Base-by-base conservation (phyloP, 1,140 invertebrate genomes). In the Apis laboriosa region DNA sequence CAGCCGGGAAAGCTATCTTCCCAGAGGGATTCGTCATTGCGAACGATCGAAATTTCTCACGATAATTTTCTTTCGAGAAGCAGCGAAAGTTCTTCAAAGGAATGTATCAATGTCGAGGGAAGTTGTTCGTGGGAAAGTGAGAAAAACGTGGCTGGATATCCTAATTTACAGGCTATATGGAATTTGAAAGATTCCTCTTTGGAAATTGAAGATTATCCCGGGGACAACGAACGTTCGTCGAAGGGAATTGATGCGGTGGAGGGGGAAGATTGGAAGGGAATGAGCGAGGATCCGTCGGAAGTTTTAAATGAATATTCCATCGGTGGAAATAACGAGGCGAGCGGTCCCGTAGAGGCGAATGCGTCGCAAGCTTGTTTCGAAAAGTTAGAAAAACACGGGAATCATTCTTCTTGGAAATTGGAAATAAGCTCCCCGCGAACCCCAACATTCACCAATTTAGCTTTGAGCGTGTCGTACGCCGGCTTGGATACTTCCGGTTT, bases 381-480 rank as follows among this genome's bases (percentile, higher is more conserved):
- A 43, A 55, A 11, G 12, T n/a, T n/a, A 13, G 55, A 1, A 19
- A 15, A 21, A 24, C 21, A 9, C 1, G 51, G 56, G 12, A 80
- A 19, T 11, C 15, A 0, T 9, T 19, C 7, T 0, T 9, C 7
- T 0, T 55, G 43, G 21, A 75, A 2, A 24, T 56, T 75, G 1
- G 61, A 17, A 9, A 17, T 34, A 1, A 28, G 55, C 8, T 60
- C 80, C 1, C 80, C 80, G 15, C 70, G 82, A 63, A 49, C 86
- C 0, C 74, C 86, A 1, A 86, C 84, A 7, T 92, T 91, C 53
- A 67, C 83, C 15, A 86, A 86, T 3, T 80, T 94, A 34, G 93
- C 92, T 1, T 78, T 94, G 60, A 90, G 94, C 55, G 93, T 92
- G n/a, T 93, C 93, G 1, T 90, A 89, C 56, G 88, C 89, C 12